Evolutionary conservation across 2,888 invertebrate genomes (phyloP).

Genomic region (Lepas anatifera): DNA sequence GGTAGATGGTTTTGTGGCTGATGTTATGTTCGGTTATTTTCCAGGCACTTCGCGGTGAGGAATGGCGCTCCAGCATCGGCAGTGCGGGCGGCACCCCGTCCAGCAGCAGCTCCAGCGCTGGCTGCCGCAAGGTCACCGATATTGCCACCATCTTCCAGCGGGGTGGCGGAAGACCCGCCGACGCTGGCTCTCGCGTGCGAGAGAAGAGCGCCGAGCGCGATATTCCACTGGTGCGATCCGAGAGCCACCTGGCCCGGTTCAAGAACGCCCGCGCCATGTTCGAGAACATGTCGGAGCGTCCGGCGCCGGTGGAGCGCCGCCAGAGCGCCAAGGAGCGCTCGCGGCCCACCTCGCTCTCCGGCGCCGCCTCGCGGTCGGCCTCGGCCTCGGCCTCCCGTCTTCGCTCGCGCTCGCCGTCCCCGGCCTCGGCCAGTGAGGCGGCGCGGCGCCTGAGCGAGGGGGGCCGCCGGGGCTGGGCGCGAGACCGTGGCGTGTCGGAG

Average conservation of each 20-base stretch:
- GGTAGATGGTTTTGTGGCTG: too few species aligned
- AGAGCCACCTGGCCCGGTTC: slow-evolving; percentile 79
- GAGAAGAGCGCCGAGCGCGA: slow-evolving; percentile 28
- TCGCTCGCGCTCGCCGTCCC: slow-evolving; percentile 24
- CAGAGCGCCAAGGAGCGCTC: slow-evolving; percentile 15
- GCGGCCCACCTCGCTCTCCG: slow-evolving; percentile 20
- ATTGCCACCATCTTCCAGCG: slow-evolving; percentile 83
- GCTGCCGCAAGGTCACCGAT: slow-evolving; percentile 65
- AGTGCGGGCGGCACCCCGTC: not conserved
- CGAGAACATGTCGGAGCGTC: slow-evolving; percentile 56
- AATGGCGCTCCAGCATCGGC: not conserved
- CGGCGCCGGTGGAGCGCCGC: slow-evolving; percentile 11
- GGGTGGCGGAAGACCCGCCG: slow-evolving; percentile 42
- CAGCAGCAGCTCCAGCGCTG: not conserved
- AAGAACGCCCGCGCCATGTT: slow-evolving; percentile 84
- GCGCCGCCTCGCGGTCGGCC: slow-evolving; percentile 20
- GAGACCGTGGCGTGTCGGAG: slow-evolving; percentile 16
- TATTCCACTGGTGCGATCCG: slow-evolving; percentile 67
- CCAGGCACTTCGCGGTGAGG: not conserved
- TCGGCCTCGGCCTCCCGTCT: slow-evolving; percentile 12
- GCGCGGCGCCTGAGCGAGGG: slow-evolving; percentile 25
- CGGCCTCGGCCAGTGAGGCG: slow-evolving; percentile 27
- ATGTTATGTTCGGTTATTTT: too few species aligned
- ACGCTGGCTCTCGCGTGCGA: slow-evolving; percentile 16
- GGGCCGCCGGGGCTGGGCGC: slow-evolving; percentile 12